Base-by-base conservation (phyloP, 2,797 vertebrate genomes). In the Nasua narica region DNA sequence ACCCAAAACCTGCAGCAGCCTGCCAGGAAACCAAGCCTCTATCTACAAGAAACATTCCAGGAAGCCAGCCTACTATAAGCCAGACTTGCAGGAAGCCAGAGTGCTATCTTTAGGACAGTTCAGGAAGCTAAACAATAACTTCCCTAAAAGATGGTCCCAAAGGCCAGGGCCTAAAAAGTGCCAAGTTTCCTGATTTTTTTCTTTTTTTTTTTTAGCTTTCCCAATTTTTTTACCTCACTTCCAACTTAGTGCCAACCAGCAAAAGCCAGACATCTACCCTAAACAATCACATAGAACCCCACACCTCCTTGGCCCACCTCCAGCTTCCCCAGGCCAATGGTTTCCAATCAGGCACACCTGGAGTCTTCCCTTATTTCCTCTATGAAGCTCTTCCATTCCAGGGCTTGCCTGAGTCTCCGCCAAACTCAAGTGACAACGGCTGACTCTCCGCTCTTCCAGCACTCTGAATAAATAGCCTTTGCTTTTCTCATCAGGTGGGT, bases 331-430 rank as follows among this genome's bases (percentile, higher is more conserved):
- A 2, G 18, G 27, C 0, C 70, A 32, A 4, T 2, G 54, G 8
- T 27, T 48, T 27, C 40, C 58, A 6, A 14, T 23, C 35, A 69
- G 58, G 58, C 27, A 48, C 12, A 7, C 19, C 37, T 4, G 9
- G 14, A 56, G 48, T n/a, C 21, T 19, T 23, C 11, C 60, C 18
- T 2, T 16, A 2, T 13, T 4, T 21, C 19, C 16, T 23, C 79
- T 6, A 0, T 8, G 4, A 15, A 25, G 58, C 48, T n/a, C 23
- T 16, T 12, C 5, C 0, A 29, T 25, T 25, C 60, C 16, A 29
- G 18, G n/a, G 11, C 62, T 50, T 58, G 70, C 27, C 7, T 5
- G 1, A 79, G 48, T 62, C 46, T 84, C 56, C 25, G 16, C 35
- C 21, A 25, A 35, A 40, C 3, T 12, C 84, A 70, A 76, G 72